Base-by-base conservation (phyloP, 2,797 vertebrate genomes). In the Myioborus miniatus region DNA sequence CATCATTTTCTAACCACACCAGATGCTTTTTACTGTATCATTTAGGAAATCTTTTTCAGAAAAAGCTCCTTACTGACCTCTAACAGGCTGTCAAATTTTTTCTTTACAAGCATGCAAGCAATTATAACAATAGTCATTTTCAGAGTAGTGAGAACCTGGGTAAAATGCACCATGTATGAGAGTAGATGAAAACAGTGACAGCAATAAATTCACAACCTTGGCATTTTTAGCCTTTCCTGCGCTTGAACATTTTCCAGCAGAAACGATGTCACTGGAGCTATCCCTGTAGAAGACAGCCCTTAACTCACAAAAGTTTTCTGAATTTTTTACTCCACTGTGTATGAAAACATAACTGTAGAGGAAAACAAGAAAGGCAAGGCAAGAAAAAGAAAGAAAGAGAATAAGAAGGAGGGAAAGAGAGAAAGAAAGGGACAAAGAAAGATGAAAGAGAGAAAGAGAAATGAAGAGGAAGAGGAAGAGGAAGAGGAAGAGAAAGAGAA, bases 61-160 rank as follows among this genome's bases (percentile, higher is more conserved):
- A 62, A 82, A 81, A 81, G 36, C 37, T 89, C 77, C 76, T 71
- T 53, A n/a, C 68, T 92, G 81, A 94, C 89, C 81, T 96, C 63
- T 94, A 81, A 71, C 44, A 89, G 80, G 47, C 55, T 91, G 65
- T 41, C 76, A 20, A 80, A 44, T 78, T 63, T 58, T 52, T 75
- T 34, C 46, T 93, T 67, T 53, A 19, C 46, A 27, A 94, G 41
- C 26, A 88, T 59, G 86, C 69, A 78, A 86, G 89, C 39, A 75
- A 64, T 60, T 53, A 32, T 87, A 89, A 71, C 68, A 94, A 89
- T 69, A 80, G 46, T 72, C 7, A 50, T 91, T 90, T 92, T 83
- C 60, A 44, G 41, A 65, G 32, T n/a, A 70, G 52, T 49, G n/a
- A 95, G 67, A 89, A 83, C 26, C 49, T 74, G 58, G 47, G 87